phyloP scores from a whole-genome alignment of 2,113 vertebrate genomes.

The Stegostoma tigrinum region DNA sequence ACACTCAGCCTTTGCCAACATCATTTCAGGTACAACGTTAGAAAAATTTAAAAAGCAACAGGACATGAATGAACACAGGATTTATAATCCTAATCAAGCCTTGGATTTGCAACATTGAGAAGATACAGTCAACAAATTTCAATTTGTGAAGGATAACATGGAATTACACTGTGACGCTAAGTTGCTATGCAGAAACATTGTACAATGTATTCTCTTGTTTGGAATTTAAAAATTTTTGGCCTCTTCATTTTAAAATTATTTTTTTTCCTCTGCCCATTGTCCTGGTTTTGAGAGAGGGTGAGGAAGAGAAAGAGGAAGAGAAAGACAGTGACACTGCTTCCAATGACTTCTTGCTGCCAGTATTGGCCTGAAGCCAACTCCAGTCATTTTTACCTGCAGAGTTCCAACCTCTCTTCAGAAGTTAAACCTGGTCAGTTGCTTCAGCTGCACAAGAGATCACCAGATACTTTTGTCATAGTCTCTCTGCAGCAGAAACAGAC shows the following conservation, averaged over 20 bases:
- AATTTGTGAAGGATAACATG: background rate
- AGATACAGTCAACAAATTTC: conserved; percentile 4
- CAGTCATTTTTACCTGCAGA: background rate
- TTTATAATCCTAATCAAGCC: background rate
- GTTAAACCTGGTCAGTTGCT: background rate
- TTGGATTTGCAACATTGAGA: background rate
- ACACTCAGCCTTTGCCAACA: no score
- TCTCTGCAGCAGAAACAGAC: background rate
- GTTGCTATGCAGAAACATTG: background rate
- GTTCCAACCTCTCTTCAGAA: background rate
- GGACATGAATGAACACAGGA: background rate
- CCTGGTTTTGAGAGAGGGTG: background rate
- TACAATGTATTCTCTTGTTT: background rate
- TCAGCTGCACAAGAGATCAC: background rate
- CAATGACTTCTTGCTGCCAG: conserved; percentile 52
- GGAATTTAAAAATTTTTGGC: background rate
- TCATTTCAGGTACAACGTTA: no score
- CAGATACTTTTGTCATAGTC: background rate
- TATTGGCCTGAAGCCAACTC: conserved; percentile 63
- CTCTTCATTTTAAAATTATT: background rate
- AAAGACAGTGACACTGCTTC: background rate
- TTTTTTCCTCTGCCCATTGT: background rate
- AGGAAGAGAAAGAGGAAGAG: background rate
- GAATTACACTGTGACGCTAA: background rate
- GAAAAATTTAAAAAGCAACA: background rate